These are phyloP conservation scores for Lerema accius DNA, from an alignment of 1,140 invertebrate genomes.

Conservation along the genomic window DNA sequence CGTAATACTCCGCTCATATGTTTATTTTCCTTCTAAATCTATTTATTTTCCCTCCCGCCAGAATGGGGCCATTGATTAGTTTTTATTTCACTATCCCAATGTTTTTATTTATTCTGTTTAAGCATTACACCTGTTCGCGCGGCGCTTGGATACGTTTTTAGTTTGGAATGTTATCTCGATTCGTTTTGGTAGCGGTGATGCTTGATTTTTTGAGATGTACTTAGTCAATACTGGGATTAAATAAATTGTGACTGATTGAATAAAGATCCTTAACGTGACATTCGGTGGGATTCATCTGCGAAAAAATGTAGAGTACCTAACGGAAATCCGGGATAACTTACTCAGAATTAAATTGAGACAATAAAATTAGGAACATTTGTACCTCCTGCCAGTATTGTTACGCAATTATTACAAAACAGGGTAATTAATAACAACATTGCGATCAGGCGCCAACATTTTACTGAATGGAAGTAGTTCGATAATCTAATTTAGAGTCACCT, in stretches of 20 bases:
- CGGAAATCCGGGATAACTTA: no score
- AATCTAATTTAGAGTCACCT: slow-evolving; percentile 66
- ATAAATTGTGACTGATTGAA: no score
- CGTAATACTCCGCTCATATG: slow-evolving; percentile 44
- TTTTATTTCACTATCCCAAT: slow-evolving; percentile 56
- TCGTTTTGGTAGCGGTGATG: neutral
- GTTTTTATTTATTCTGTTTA: slow-evolving; percentile 37
- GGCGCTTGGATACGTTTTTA: slow-evolving; percentile 6
- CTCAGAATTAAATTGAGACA: no score
- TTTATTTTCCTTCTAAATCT: slow-evolving; percentile 73
- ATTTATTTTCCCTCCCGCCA: slow-evolving; percentile 66
- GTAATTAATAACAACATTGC: neutral
- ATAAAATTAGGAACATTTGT: no score
- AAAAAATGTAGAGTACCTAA: no score
- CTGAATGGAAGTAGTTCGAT: slow-evolving; percentile 41
- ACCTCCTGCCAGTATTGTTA: no score
- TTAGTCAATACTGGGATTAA: no score
- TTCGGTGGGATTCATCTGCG: no score
- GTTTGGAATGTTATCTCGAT: slow-evolving; percentile 29
- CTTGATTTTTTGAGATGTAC: no score
- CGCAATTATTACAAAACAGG: neutral
- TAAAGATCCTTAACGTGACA: no score
- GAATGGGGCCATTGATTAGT: slow-evolving; percentile 63
- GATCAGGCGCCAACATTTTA: slow-evolving; percentile 16
- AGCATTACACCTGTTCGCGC: slow-evolving; percentile 43